Evolutionary conservation across 1,140 invertebrate genomes (phyloP), one percentile per base, ranked within the genome.

Genomic region (Himalopsyche phryganea): DNA sequence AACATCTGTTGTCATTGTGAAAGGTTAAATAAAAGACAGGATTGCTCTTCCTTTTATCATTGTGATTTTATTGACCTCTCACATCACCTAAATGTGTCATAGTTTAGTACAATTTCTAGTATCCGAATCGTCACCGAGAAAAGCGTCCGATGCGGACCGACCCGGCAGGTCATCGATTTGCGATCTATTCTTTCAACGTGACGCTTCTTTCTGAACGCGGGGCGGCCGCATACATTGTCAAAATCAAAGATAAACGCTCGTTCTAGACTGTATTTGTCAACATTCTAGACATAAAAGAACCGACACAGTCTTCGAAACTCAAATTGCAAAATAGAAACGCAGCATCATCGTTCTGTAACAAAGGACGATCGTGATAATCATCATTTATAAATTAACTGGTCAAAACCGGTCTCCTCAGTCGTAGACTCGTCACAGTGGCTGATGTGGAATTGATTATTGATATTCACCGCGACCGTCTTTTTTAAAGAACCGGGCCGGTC

Each of bases 241-340:
- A 28, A 28, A 28, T 3, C 9, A 28, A 28, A 28, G 23, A 3
- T 28, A 28, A 28, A 28, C 23, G 23, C 23, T 28, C 23, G 9
- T 28, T 9, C 23, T 28, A 28, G 70, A 68, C 72, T 74, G 68
- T 74, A 69, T 76, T 74, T 76, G 75, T 78, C 74, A 68, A 75
- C 65, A 76, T 78, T 78, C 74, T 78, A 75, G 74, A 76, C 75
- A 74, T 68, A 76, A 67, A 74, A 78, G 76, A 78, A 76, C 76
- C 75, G 76, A 78, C 76, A 76, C 73, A 78, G 74, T 76, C 74
- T 68, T 71, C 66, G 38, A 28, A 50, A 33, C 44, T 13, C 33
- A 33, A 32, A 50, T 57, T 18, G 35, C 45, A 28, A 49, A 48
- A 23, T 17, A 56, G n/a, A 6, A n/a, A n/a, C n/a, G n/a, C n/a